Evolutionary conservation across 1,140 invertebrate genomes (phyloP).

Genomic region (Ostrea edulis): DNA sequence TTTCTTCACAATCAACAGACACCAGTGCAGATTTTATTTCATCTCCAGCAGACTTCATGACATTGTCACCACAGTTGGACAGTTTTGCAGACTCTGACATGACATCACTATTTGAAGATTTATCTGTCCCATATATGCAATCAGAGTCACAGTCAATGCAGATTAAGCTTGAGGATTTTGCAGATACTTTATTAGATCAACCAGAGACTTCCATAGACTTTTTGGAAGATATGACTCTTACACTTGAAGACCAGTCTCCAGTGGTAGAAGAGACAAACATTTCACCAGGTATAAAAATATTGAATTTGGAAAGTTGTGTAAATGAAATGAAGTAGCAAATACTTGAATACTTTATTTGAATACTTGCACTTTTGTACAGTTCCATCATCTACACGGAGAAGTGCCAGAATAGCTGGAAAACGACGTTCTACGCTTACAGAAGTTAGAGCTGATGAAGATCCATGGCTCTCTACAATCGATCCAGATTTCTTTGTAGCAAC

Average conservation of each 20-base stretch:
- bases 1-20: not conserved
- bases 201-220: constrained; percentile 24
- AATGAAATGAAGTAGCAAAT: not conserved
- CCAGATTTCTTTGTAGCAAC: not conserved
- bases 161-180: constrained; percentile 14
- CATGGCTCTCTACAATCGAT: not conserved
- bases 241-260: not conserved
- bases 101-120: constrained; percentile 25
- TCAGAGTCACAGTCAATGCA: not conserved
- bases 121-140: not conserved
- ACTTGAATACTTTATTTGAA: too few species aligned
- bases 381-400: constrained; percentile 13
- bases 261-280: constrained; percentile 3
- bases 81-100: not conserved
- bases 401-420: constrained; percentile 31
- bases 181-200: not conserved
- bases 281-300: not conserved
- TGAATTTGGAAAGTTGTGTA: not conserved
- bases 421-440: not conserved
- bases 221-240: not conserved
- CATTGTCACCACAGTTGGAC: constrained; percentile 5
- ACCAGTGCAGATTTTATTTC: not conserved
- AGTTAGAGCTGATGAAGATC: not conserved
- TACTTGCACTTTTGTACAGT: not conserved
- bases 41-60: constrained; percentile 12